phyloP scores from a whole-genome alignment of 2,888 invertebrate species.

The Schizaphis graminum region DNA sequence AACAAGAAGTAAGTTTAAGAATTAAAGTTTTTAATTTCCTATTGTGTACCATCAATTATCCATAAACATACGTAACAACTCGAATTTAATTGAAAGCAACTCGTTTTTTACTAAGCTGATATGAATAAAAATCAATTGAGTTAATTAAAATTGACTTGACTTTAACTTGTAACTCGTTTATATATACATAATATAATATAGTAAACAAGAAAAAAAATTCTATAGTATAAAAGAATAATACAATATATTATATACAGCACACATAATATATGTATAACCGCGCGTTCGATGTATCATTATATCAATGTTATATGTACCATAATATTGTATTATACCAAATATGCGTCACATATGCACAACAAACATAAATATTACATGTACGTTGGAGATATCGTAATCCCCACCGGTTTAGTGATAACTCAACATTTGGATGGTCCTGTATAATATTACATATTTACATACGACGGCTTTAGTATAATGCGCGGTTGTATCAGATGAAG shows the following conservation, averaged over 20 bases:
- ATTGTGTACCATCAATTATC: neutral
- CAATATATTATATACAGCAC: rapidly evolving
- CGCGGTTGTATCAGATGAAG: neutral
- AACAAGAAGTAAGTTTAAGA: neutral
- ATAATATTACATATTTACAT: neutral
- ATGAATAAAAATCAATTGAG: neutral
- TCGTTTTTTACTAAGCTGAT: neutral
- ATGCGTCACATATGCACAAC: neutral
- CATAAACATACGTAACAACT: neutral
- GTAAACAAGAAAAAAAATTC: neutral
- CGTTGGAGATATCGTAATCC: neutral
- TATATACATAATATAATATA: neutral
- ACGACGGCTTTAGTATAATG: neutral
- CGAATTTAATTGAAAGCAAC: neutral
- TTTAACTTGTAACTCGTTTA: neutral
- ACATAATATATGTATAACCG: neutral
- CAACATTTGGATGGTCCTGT: neutral
- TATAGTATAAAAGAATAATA: neutral
- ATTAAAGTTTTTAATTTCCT: neutral
- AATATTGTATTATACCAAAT: neutral
- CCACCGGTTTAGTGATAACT: conserved; percentile 9
- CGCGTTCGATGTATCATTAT: neutral
- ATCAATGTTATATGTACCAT: neutral
- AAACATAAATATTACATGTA: neutral
- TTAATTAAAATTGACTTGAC: neutral